phyloP scores from a whole-genome alignment of 1,140 invertebrate genomes.

The Octopus sinensis region DNA sequence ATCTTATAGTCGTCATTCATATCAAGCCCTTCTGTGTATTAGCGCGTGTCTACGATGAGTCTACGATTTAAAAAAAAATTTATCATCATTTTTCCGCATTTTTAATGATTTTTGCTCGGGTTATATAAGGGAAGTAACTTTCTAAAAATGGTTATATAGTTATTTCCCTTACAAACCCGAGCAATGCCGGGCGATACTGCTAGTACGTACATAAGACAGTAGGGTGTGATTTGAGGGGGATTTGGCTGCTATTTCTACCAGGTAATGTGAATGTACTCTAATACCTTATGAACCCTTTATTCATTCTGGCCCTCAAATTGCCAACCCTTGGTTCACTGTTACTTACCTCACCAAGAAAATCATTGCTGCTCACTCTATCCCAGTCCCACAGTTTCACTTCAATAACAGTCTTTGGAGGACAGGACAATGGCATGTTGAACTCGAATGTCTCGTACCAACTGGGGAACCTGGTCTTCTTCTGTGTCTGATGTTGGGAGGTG shows the following conservation, averaged over 20 bases:
- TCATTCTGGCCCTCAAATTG: background rate
- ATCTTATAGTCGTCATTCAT: no score
- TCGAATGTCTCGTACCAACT: constrained; percentile 39
- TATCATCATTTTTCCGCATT: no score
- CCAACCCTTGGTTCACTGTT: background rate
- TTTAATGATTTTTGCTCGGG: no score
- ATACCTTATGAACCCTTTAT: background rate
- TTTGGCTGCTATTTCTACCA: background rate
- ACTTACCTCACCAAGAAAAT: constrained; percentile 38
- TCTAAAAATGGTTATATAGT: no score
- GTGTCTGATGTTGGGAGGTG: constrained; percentile 22
- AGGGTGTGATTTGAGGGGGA: no score
- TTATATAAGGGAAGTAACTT: no score
- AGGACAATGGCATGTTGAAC: constrained; percentile 27
- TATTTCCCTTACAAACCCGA: no score
- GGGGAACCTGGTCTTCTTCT: constrained; percentile 38
- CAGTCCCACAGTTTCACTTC: constrained; percentile 37
- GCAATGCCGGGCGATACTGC: no score
- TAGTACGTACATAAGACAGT: no score
- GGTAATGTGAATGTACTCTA: background rate
- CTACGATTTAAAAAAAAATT: no score
- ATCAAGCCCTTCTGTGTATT: no score
- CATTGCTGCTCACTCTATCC: constrained; percentile 36
- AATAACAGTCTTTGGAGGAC: constrained; percentile 24
- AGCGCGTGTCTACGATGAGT: no score